These are phyloP conservation scores for Discoglossus pictus DNA, from an alignment of 2,797 vertebrate genomes.

Conservation along the genomic window DNA sequence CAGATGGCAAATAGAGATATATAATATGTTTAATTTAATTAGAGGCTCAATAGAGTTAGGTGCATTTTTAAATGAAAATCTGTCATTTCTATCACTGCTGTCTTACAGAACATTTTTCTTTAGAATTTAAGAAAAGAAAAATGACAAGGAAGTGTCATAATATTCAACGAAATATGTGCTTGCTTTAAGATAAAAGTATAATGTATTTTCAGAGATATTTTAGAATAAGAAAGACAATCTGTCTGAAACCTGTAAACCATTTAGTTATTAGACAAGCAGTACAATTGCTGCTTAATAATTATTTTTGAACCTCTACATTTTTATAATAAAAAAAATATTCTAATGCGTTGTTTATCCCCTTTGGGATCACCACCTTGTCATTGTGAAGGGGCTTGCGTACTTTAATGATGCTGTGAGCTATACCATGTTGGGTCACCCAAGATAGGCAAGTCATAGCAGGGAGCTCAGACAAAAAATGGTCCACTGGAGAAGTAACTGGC, in stretches of 20 bases:
- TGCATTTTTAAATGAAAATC: constrained; percentile 16
- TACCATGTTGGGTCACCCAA: too few relatives aligned
- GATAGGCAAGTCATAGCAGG: too few relatives aligned
- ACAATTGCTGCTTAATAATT: too few relatives aligned
- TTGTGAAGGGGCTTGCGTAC: too few relatives aligned
- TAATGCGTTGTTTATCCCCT: too few relatives aligned
- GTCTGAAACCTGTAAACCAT: not conserved
- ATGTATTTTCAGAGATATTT: constrained; percentile 3
- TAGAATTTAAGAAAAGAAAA: not conserved
- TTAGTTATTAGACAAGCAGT: too few relatives aligned
- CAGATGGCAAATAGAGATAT: constrained; percentile 27
- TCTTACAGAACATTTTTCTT: not conserved
- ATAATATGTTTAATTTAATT: constrained; percentile 30
- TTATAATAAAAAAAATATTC: too few relatives aligned
- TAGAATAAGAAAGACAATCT: not conserved
- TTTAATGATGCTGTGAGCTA: too few relatives aligned
- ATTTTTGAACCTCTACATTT: too few relatives aligned
- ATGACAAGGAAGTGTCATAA: constrained; percentile 22
- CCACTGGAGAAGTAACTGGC: too few relatives aligned
- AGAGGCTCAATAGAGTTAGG: constrained; percentile 1
- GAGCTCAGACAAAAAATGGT: too few relatives aligned
- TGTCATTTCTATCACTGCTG: not conserved
- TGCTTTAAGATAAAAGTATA: not conserved
- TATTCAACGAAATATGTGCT: not conserved
- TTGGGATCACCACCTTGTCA: too few relatives aligned